Evolutionary conservation across 2,113 vertebrate genomes (phyloP), one percentile per base, ranked within the genome.

Genomic region (Strix aluco): DNA sequence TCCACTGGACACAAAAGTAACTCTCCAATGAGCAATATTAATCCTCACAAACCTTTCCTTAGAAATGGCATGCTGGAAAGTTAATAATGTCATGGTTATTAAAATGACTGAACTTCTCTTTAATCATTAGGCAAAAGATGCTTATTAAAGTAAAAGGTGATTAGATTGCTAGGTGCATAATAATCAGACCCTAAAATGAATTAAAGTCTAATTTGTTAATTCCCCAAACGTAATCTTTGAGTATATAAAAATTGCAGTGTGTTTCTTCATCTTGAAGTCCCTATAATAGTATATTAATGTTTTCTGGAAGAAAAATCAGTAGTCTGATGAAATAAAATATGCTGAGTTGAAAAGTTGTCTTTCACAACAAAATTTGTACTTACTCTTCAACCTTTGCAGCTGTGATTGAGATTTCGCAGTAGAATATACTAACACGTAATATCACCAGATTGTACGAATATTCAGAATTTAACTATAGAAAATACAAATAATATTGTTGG

Each of bases 21-120:
- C 95, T 96, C 96, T 97, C 97, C 71, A 89, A 73, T 95, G 98
- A 97, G 95, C 95, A 95, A 75, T 97, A 97, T 96, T 97, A 97
- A 97, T 96, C 97, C 93, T 96, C 87, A 94, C 88, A 93, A 97
- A 96, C 94, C 95, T 97, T 98, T 97, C 95, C 86, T 93, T 96
- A 92, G 95, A 97, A 97, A 97, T 96, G 95, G 97, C 97, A 74
- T 44, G 87, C 97, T 97, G 97, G 80, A 96, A 96, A 95, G 97
- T 96, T 97, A 97, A 97, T 97, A 96, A 97, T 95, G 88, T 96
- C 96, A 86, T 86, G 95, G 94, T 97, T 96, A 98, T 98, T 97
- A 97, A 94, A 97, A 95, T 90, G 94, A 94, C 90, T 88, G 84
- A 96, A 88, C 87, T 96, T 77, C 91, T 80, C 91, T 91, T 94